A percentile compares a stretch with the other conserved stretches of the same genome.
Conservation (phyloP, 2,113 vertebrate genomes). For the Phasianus colchicus region DNA sequence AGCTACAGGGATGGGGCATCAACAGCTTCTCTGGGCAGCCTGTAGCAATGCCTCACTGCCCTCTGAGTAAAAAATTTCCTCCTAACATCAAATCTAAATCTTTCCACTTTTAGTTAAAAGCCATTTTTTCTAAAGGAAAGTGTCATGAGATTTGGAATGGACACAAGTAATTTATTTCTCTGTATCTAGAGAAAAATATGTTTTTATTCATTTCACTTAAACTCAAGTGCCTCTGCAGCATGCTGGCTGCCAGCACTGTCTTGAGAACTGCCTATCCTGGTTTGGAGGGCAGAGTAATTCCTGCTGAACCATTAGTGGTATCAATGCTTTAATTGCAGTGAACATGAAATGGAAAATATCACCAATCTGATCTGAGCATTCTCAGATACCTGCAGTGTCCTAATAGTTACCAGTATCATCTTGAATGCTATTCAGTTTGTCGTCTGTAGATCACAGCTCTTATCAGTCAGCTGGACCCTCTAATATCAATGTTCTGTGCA, state of each 20-base stretch:
- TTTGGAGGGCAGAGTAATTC: background rate
- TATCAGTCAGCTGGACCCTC: background rate
- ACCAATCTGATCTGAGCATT: background rate
- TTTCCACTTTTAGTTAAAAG: too few relatives aligned
- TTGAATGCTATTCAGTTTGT: background rate
- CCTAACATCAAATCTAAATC: too few relatives aligned
- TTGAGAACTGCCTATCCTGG: background rate
- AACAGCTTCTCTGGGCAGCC: too few relatives aligned
- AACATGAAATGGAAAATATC: background rate
- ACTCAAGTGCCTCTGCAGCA: background rate
- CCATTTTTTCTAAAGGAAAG: background rate
- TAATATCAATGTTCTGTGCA: background rate
- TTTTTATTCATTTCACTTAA: background rate
- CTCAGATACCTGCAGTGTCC: background rate
- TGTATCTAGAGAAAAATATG: background rate
- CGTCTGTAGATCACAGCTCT: background rate
- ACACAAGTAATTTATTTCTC: background rate
- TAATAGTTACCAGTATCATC: background rate
- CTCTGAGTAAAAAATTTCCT: too few relatives aligned
- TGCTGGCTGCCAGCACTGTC: background rate
- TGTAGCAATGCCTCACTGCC: too few relatives aligned
- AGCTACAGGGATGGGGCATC: too few relatives aligned
- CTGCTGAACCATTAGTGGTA: background rate
- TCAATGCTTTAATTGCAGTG: background rate
- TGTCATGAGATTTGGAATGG: background rate